Conservation (phyloP, 2,888 invertebrate species). For the Athetis lepigone region DNA sequence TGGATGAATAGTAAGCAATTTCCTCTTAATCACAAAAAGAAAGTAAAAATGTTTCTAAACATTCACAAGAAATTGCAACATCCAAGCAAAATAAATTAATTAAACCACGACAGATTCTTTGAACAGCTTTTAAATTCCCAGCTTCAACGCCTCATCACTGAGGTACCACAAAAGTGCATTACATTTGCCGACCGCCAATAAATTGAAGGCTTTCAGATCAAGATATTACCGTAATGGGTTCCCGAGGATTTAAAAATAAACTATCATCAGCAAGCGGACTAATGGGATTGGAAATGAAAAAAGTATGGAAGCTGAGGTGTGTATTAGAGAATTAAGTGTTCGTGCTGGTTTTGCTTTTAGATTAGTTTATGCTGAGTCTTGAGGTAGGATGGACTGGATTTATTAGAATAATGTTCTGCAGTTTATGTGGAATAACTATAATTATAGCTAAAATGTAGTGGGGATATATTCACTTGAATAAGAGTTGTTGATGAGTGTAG, state of each 20-base stretch:
- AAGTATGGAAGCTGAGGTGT: slow-evolving; percentile 4
- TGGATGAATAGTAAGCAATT: no score
- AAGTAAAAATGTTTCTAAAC: not conserved
- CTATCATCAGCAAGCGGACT: slow-evolving; percentile 44
- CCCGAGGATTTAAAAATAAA: slow-evolving; percentile 67
- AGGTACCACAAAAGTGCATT: slow-evolving; percentile 76
- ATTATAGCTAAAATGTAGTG: no score
- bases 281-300: slow-evolving; percentile 55
- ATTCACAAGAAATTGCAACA: not conserved
- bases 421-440: no score
- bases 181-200: slow-evolving; percentile 76
- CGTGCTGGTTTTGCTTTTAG: not conserved
- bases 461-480: no score
- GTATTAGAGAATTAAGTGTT: slow-evolving; percentile 7
- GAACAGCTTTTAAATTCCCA: not conserved
- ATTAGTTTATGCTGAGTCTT: not conserved
- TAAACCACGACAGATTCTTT: not conserved
- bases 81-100: slow-evolving; percentile 9
- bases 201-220: slow-evolving; percentile 76
- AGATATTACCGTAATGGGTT: slow-evolving; percentile 80
- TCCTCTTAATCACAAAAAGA: no score
- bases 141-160: slow-evolving; percentile 61
- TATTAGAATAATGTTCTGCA: no score
- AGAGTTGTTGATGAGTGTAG: no score
- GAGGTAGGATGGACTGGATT: no score